Evolutionary conservation across 2,113 vertebrate species (phyloP).

Genomic region (Indri indri): DNA sequence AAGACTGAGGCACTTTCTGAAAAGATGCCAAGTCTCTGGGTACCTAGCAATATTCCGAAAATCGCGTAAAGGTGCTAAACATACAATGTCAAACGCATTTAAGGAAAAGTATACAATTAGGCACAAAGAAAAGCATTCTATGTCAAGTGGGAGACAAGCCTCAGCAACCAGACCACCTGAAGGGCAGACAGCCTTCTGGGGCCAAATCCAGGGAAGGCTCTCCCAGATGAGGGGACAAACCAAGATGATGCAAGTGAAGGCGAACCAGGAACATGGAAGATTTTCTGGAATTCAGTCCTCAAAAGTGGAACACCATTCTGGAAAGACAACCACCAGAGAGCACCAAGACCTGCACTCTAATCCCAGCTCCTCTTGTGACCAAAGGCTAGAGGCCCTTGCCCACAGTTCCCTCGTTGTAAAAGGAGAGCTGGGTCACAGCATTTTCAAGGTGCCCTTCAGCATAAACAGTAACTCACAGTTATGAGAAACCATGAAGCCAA

Average conservation of each 20-base stretch:
- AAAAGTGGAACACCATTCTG: neutral
- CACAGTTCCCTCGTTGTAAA: neutral
- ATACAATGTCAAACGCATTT: slow-evolving; percentile 3
- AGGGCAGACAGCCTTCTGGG: neutral
- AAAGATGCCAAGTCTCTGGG: slow-evolving; percentile 47
- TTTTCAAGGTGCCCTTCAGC: neutral
- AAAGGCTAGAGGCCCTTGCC: neutral
- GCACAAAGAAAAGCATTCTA: slow-evolving; percentile 20
- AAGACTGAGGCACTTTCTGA: slow-evolving; percentile 38
- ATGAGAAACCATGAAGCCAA: slow-evolving; percentile 36
- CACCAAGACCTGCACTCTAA: neutral
- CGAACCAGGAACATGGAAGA: neutral
- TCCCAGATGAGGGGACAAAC: neutral
- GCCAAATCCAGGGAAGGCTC: neutral
- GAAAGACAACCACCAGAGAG: neutral
- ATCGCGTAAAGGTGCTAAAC: neutral
- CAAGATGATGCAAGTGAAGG: neutral
- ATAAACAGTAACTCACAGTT: neutral
- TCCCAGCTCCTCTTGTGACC: neutral
- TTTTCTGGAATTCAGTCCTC: neutral
- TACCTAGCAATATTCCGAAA: neutral
- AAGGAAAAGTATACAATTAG: slow-evolving; percentile 26
- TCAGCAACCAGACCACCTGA: slow-evolving; percentile 25
- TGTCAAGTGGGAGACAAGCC: slow-evolving; percentile 13
- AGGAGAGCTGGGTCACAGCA: neutral